These are phyloP conservation scores for Capra hircus DNA, from an alignment of 2,113 vertebrate species.

Conservation along the genomic window DNA sequence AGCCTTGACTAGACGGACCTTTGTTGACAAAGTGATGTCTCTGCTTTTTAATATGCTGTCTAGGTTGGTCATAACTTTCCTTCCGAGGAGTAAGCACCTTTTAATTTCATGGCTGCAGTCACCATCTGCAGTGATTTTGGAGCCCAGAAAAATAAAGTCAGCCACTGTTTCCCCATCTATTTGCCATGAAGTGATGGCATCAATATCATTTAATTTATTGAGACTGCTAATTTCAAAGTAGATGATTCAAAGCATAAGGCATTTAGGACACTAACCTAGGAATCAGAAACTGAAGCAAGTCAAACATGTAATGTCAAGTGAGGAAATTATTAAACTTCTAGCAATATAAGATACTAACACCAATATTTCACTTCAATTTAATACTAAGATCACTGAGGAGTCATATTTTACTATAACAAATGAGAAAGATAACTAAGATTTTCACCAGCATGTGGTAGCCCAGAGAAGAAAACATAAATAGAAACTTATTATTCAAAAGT, in stretches of 20 bases:
- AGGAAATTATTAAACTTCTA: background rate
- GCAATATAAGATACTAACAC: background rate
- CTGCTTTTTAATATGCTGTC: background rate
- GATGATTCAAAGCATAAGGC: background rate
- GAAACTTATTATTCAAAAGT: slow-evolving; percentile 6
- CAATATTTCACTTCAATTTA: background rate
- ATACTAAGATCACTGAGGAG: background rate
- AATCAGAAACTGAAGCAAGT: background rate
- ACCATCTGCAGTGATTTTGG: background rate
- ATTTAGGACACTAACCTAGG: background rate
- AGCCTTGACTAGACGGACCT: background rate
- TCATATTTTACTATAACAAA: background rate
- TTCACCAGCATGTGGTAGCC: background rate
- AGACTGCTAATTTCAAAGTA: slow-evolving; percentile 22
- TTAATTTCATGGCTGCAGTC: background rate
- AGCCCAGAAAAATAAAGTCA: background rate
- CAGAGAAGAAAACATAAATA: slow-evolving; percentile 20
- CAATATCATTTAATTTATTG: background rate
- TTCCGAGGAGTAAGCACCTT: background rate
- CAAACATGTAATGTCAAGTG: background rate
- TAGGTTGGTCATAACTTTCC: background rate
- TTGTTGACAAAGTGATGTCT: background rate
- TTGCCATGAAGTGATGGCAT: background rate
- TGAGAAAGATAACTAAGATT: slow-evolving; percentile 1
- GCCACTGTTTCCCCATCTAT: background rate